Conservation (phyloP, 1,140 invertebrate genomes). For the Euglossa dilemma region DNA sequence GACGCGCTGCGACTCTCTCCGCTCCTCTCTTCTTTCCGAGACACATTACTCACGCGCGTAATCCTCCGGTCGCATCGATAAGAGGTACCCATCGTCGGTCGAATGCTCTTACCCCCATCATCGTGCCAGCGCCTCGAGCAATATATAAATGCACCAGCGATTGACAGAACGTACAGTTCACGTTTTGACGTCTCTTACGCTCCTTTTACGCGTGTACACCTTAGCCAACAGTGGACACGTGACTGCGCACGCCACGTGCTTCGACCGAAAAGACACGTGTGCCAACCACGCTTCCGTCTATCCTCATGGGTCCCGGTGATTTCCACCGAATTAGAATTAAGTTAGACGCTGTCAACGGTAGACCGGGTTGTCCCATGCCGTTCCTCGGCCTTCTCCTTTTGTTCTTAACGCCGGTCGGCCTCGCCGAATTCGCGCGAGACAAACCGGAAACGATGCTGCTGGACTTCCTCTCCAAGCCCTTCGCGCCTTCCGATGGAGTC, state of each 20-base stretch:
- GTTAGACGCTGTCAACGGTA: neutral
- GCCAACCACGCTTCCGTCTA: neutral
- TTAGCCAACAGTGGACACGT: slow-evolving; percentile 7
- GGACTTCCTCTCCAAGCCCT: slow-evolving; percentile 62
- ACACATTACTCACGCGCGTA: slow-evolving; percentile 47
- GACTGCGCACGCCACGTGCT: slow-evolving; percentile 39
- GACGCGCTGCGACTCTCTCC: neutral
- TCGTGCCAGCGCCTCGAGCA: slow-evolving; percentile 44
- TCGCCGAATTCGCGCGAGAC: neutral
- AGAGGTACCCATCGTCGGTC: slow-evolving; percentile 49
- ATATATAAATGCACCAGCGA: slow-evolving; percentile 73
- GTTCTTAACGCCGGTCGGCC: neutral
- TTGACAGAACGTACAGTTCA: slow-evolving; percentile 66
- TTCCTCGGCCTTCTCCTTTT: neutral
- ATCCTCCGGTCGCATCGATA: slow-evolving; percentile 66
- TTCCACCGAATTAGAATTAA: no score
- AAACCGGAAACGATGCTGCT: slow-evolving; percentile 64
- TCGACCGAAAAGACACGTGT: slow-evolving; percentile 3
- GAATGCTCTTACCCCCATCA: slow-evolving; percentile 60
- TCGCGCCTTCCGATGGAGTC: slow-evolving; percentile 58
- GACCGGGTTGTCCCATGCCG: neutral
- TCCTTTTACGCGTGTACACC: slow-evolving; percentile 29
- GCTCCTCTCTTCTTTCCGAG: neutral
- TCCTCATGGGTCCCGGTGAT: neutral
- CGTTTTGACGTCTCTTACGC: slow-evolving; percentile 57